phyloP scores from a whole-genome alignment of 2,797 vertebrate genomes.

The Botia almorhae region DNA sequence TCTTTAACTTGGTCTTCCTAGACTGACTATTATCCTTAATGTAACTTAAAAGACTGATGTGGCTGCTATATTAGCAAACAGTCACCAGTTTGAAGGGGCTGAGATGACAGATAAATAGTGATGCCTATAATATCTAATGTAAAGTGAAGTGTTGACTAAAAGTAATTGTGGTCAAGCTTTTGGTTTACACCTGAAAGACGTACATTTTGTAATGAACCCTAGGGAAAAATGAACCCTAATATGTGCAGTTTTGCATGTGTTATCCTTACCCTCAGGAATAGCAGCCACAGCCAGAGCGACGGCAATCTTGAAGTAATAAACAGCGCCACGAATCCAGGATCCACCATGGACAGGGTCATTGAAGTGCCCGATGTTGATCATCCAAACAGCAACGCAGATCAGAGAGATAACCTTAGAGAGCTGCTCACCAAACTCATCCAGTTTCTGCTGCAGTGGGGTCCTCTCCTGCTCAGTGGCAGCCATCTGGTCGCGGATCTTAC shows the following conservation, averaged over 20 bases:
- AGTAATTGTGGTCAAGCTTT: too few relatives aligned
- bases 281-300: conserved; percentile 93
- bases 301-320: conserved; percentile 97
- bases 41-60: not conserved
- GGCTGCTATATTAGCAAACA: not conserved
- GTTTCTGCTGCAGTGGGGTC: conserved; percentile 94
- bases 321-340: conserved; percentile 93
- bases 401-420: conserved; percentile 95
- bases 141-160: not conserved
- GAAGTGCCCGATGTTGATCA: conserved; percentile 97
- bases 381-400: conserved; percentile 95
- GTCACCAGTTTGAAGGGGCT: not conserved
- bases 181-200: not conserved
- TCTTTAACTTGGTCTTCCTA: too few relatives aligned
- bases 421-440: conserved; percentile 96
- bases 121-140: not conserved
- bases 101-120: not conserved
- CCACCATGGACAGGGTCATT: conserved; percentile 94
- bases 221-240: not conserved
- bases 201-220: not conserved
- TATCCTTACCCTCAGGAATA: conserved; percentile 88
- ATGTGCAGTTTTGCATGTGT: not conserved
- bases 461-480: conserved; percentile 94
- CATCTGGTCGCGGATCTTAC: conserved; percentile 97
- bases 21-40: too few relatives aligned